Percentiles rank a stretch among this genome's conserved stretches.
phyloP scores from a whole-genome alignment of 2,113 vertebrate species.

The Dicentrarchus labrax region DNA sequence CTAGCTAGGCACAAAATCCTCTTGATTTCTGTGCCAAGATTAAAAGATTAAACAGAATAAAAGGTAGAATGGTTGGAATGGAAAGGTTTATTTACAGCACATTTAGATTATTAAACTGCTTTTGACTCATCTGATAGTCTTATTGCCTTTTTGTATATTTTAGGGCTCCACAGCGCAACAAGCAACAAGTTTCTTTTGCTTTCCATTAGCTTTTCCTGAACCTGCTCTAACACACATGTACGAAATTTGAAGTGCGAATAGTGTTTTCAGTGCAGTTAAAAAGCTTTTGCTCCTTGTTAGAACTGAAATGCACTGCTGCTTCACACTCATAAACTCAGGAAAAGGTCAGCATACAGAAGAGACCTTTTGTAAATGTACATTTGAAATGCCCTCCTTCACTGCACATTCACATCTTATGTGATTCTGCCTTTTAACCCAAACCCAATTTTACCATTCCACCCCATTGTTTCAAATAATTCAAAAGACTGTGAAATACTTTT shows the following conservation, averaged over 20 bases:
- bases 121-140: not conserved
- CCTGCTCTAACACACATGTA: not conserved
- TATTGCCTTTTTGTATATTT: not conserved
- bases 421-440: not conserved
- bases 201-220: not conserved
- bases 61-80: too few species aligned
- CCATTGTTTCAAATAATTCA: conserved; percentile 25
- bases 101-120: not conserved
- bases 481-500: conserved; percentile 13
- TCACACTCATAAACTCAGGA: not conserved
- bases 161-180: not conserved
- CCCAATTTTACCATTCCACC: not conserved
- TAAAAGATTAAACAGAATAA: not conserved
- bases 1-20: not conserved
- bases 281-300: not conserved
- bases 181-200: not conserved
- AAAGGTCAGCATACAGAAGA: conserved; percentile 44
- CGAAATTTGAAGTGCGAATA: not conserved
- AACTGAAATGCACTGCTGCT: conserved; percentile 17
- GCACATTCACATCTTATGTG: conserved; percentile 31
- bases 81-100: not conserved
- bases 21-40: not conserved
- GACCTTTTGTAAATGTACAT: conserved; percentile 33
- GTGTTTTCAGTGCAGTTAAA: not conserved
- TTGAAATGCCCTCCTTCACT: conserved; percentile 29